phyloP scores from a whole-genome alignment of 2,888 invertebrate species.

The Microctonus aethiopoides region DNA sequence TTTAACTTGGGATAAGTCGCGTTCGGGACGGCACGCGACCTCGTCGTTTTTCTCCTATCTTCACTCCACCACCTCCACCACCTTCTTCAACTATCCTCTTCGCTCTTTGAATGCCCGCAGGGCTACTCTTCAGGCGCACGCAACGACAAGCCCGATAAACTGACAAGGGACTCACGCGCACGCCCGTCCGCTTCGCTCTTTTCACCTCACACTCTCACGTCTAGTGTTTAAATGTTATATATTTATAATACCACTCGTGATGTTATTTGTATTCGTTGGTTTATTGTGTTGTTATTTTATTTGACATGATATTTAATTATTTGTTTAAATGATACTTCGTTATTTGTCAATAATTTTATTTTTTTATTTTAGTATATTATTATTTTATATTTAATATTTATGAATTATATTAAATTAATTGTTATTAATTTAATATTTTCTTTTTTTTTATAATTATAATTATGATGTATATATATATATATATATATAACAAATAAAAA shows the following conservation, averaged over 20 bases:
- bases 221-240: neutral
- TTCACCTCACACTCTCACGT: slow-evolving; percentile 14
- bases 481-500: no score
- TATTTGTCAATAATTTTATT: no score
- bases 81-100: neutral
- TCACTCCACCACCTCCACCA: slow-evolving; percentile 11
- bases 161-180: slow-evolving; percentile 32
- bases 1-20: slow-evolving; percentile 23
- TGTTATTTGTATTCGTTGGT: neutral
- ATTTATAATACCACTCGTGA: neutral
- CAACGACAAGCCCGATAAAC: slow-evolving; percentile 32
- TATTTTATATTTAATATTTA: no score
- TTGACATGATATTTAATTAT: no score
- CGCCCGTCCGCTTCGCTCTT: neutral
- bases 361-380: no score
- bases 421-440: no score
- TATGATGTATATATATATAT: no score
- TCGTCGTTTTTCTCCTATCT: slow-evolving; percentile 30
- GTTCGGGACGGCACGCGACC: slow-evolving; percentile 37
- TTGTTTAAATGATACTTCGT: no score
- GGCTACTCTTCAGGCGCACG: slow-evolving; percentile 24
- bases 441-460: no score
- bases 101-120: slow-evolving; percentile 12
- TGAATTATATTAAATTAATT: no score
- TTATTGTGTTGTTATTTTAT: neutral